These are phyloP conservation scores for Phortica variegata DNA, from an alignment of 1,140 invertebrate species.

Conservation along the genomic window DNA sequence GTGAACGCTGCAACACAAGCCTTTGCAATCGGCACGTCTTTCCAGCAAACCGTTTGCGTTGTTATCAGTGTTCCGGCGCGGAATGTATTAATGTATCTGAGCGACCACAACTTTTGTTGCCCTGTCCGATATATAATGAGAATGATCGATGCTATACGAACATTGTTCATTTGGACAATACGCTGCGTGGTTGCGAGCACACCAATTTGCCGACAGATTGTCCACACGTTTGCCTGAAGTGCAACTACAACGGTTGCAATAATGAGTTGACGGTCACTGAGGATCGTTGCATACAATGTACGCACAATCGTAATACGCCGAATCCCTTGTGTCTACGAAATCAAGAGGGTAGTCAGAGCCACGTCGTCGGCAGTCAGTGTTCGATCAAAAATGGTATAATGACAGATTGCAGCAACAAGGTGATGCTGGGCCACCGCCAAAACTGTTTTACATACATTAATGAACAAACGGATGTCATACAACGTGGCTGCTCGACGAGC, in stretches of 20 bases:
- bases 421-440: slow-evolving; percentile 38
- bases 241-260: slow-evolving; percentile 49
- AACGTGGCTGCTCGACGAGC: slow-evolving; percentile 42
- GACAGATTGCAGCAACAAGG: slow-evolving; percentile 36
- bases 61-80: slow-evolving; percentile 43
- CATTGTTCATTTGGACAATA: slow-evolving; percentile 30
- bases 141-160: slow-evolving; percentile 47
- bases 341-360: slow-evolving; percentile 4
- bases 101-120: slow-evolving; percentile 23
- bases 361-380: slow-evolving; percentile 5
- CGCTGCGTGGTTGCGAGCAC: slow-evolving; percentile 39
- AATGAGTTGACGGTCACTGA: slow-evolving; percentile 31
- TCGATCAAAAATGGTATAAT: slow-evolving; percentile 25
- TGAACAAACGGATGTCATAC: slow-evolving; percentile 31
- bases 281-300: slow-evolving; percentile 33
- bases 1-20: slow-evolving; percentile 36
- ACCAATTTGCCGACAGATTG: slow-evolving; percentile 27
- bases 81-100: slow-evolving; percentile 35
- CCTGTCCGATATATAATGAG: slow-evolving; percentile 35
- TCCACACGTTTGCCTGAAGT: slow-evolving; percentile 45
- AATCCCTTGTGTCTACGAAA: slow-evolving; percentile 31
- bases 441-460: slow-evolving; percentile 40
- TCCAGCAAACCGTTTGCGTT: slow-evolving; percentile 34
- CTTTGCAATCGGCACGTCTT: slow-evolving; percentile 43
- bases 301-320: slow-evolving; percentile 15